Percentiles rank a stretch among this genome's conserved stretches.
These are phyloP conservation scores for Troides oblongomaculatus DNA, from an alignment of 2,888 invertebrate species.

Conservation along the genomic window DNA sequence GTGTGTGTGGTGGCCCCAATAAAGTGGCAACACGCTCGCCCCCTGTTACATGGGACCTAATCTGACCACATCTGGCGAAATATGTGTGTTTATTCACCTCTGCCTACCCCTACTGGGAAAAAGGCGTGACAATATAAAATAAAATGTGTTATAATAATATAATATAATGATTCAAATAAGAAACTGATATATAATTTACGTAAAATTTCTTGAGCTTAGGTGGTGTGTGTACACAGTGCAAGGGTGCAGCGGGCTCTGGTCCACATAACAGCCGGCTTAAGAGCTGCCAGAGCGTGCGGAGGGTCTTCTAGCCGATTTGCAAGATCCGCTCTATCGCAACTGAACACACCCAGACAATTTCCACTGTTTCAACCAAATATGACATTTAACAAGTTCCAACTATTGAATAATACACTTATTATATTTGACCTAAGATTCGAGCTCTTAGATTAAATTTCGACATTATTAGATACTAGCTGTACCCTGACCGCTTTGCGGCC, in stretches of 20 bases:
- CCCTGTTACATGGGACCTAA: too few species aligned
- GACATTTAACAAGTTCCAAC: constrained; percentile 27
- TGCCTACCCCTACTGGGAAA: too few species aligned
- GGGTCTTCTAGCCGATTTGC: constrained; percentile 59
- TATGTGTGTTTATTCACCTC: too few species aligned
- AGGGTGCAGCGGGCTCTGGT: constrained; percentile 27
- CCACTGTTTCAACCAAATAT: constrained; percentile 45
- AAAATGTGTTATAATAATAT: too few species aligned
- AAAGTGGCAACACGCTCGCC: too few species aligned
- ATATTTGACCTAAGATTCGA: neutral
- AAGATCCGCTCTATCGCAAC: constrained; percentile 68
- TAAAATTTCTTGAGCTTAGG: constrained; percentile 18
- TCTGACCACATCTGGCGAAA: too few species aligned
- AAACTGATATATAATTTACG: neutral
- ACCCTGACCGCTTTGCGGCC: too few species aligned
- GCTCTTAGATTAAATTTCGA: too few species aligned
- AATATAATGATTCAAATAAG: too few species aligned
- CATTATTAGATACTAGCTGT: too few species aligned
- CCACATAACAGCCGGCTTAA: constrained; percentile 59
- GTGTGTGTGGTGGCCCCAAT: too few species aligned
- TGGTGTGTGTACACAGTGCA: constrained; percentile 30
- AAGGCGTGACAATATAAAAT: too few species aligned
- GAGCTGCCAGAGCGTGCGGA: constrained; percentile 47
- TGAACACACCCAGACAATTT: constrained; percentile 55
- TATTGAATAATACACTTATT: constrained; percentile 6